Evolutionary conservation across 64 coral and sea anemone genomes (phyloP), one percentile per base, ranked within the genome.

Genomic region (Montipora efflorescens): DNA sequence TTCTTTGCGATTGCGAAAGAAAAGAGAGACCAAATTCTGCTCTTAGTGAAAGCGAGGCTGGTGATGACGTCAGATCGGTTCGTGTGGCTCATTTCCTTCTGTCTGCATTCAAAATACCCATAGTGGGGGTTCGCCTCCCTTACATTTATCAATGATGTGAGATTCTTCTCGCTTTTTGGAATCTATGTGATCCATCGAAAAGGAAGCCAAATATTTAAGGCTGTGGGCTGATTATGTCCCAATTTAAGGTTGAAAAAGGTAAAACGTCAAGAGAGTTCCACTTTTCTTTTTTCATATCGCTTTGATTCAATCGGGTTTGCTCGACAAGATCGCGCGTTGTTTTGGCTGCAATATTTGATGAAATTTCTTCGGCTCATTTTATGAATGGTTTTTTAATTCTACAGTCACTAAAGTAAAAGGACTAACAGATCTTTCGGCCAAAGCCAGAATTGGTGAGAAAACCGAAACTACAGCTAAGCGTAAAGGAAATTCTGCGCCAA

Each of bases 231-330:
- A 93, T 51, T 20, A 93, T 93, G 92, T 93, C 92, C 92, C 92
- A 93, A 76, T 93, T 93, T 74, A 79, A 80, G 53, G 83, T 93
- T 43, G 83, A 93, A 72, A 93, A 87, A 88, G 92, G 92, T 93
- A 52, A 16, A 84, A 36, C 4, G 20, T 78, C 28, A 12, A 64
- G 9, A 14, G 8, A 11, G 4, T 12, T 11, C 52, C 10, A 55
- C 61, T 57, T 11, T 64, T 1, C 9, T 64, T 64, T 64, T 51
- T 68, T 68, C 62, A 72, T 71, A 48, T 50, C 45, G 47, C 4
- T 49, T 48, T 50, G 47, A 78, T 49, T 78, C 13, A 48, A 78
- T 83, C 59, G 80, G n/a, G 21, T 51, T 44, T 15, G 5, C 62
- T 69, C 82, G 19, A 67, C 43, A 67, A 8, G 47, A 72, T 71